Evolutionary conservation across 2,797 vertebrate species (phyloP).

Genomic region (Picus viridis): DNA sequence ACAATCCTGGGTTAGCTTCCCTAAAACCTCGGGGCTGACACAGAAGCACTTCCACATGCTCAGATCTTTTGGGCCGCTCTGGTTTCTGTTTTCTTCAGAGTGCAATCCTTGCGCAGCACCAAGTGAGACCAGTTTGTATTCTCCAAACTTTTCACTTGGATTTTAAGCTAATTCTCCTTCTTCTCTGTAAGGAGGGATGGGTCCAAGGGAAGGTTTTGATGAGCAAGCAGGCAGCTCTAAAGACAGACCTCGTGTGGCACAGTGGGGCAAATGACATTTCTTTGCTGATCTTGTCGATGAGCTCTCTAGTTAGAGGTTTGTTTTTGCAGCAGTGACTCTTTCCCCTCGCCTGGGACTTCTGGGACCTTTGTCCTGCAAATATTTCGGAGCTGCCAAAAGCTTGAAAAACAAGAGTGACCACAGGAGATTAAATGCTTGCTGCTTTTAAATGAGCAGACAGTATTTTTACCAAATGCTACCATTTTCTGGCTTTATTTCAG

Average conservation of each 20-base stretch:
- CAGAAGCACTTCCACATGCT: conserved; percentile 47
- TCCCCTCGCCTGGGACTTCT: neutral
- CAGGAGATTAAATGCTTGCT: neutral
- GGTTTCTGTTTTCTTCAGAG: neutral
- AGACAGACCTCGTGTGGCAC: fast-evolving
- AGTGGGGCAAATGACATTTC: neutral
- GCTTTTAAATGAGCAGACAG: conserved; percentile 27
- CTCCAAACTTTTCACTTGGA: neutral
- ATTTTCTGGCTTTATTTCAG: neutral
- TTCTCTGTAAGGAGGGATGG: neutral
- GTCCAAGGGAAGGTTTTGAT: neutral
- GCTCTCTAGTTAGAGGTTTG: neutral
- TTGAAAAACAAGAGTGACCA: conserved; percentile 12
- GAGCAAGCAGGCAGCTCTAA: neutral
- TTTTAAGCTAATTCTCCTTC: neutral
- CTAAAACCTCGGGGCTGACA: neutral
- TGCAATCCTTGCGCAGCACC: neutral
- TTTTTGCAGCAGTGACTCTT: neutral
- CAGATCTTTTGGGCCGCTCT: neutral
- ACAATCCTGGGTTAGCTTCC: conserved; percentile 44
- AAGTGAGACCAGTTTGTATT: neutral
- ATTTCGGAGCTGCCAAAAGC: conserved; percentile 24
- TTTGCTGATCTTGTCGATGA: neutral
- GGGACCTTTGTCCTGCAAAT: conserved; percentile 49
- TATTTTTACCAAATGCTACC: conserved; percentile 4